Percentiles rank a stretch among this genome's conserved stretches.
Evolutionary conservation across 2,113 vertebrate genomes (phyloP).

Genomic region (Odontophorus gujanensis): DNA sequence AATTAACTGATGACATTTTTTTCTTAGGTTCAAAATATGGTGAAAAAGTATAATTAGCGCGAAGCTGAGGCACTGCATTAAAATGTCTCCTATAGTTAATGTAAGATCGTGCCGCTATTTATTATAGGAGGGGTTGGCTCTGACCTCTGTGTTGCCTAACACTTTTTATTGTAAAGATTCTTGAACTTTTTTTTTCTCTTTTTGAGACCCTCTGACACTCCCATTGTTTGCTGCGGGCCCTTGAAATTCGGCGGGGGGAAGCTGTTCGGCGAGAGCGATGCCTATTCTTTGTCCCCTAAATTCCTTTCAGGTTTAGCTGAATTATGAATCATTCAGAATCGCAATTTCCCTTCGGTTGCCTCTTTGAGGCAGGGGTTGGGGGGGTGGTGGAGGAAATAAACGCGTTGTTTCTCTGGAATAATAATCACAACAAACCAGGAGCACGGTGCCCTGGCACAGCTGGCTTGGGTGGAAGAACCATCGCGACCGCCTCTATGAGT

Average conservation of each 20-base stretch:
- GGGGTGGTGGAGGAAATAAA: background rate
- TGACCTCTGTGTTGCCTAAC: conserved; percentile 71
- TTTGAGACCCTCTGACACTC: conserved; percentile 69
- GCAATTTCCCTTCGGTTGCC: background rate
- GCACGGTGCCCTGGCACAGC: background rate
- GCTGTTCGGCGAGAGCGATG: conserved; percentile 52
- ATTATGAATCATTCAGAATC: conserved; percentile 63
- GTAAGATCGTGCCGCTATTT: conserved; percentile 58
- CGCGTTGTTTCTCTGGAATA: conserved; percentile 40
- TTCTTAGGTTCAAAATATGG: conserved; percentile 70
- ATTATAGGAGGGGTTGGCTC: conserved; percentile 64
- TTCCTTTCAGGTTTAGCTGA: conserved; percentile 73
- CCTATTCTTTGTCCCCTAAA: conserved; percentile 71
- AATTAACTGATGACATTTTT: conserved; percentile 67
- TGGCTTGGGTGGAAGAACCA: background rate
- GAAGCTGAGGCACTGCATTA: conserved; percentile 65
- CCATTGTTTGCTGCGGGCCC: conserved; percentile 63
- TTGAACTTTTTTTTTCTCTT: conserved; percentile 65
- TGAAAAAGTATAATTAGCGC: conserved; percentile 74
- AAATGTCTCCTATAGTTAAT: conserved; percentile 72
- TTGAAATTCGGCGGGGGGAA: conserved; percentile 65
- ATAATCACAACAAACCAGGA: background rate
- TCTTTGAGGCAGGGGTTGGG: background rate
- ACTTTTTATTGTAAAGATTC: conserved; percentile 73
- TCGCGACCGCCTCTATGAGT: background rate